Base-by-base conservation (phyloP, 2,888 invertebrate genomes). In the Molorchus minor region DNA sequence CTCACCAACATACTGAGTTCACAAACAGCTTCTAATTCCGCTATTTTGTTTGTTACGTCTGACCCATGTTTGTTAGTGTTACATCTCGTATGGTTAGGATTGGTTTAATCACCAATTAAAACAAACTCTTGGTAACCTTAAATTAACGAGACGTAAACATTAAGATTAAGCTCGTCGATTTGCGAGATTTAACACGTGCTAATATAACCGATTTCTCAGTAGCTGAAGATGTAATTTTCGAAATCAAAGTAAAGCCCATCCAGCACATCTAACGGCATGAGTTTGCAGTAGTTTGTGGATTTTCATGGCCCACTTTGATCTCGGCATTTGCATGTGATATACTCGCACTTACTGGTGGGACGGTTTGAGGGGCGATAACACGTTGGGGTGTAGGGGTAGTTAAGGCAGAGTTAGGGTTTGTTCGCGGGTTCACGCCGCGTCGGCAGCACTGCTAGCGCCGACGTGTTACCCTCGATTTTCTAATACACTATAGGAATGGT, bases 381-480 rank as follows among this genome's bases (percentile, higher is more conserved):
- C 52, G 64, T 41, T 61, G 52, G 69, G 56, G 58, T 53, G 55
- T 36, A 56, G 61, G 56, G 67, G 64, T 49, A 56, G 56, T 57
- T 56, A 58, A 56, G 61, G 56, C 65, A 62, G 49, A 56, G 56
- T 57, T 56, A 58, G 58, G 63, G 59, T 62, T 71, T 75, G 79
- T 78, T 78, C 78, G 78, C 79, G 81, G 79, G 78, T 79, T 68
- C 62, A 62, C 68, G 59, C 64, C 56, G 61, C 68, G 59, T 62
- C 56, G 44, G 56, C 60, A 47, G 56, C 54, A 56, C 53, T 55
- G 57, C 36, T 30, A 44, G 19, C 15, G 41, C 53, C 38, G 35
- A 51, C 58, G 36, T 47, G 55, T 51, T 55, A 21, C 54, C 51
- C 35, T 49, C 55, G 49, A 46, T 49, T 56, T n/a, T n/a, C n/a